A percentile compares a stretch with the other conserved stretches of the same genome.
phyloP scores from a whole-genome alignment of 1,140 invertebrate genomes.

The Saxidomus purpurata region DNA sequence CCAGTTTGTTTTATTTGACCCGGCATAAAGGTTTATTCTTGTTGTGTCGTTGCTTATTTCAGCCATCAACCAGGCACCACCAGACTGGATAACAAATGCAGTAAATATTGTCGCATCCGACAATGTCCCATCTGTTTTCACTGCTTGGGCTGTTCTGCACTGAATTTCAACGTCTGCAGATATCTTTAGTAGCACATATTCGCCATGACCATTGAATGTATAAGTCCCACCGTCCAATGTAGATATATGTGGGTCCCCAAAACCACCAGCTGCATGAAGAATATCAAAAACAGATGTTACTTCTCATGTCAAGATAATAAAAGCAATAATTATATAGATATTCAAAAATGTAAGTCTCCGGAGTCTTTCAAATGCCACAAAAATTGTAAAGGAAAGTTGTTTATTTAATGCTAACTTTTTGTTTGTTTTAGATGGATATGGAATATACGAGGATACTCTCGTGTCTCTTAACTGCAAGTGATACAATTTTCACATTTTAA shows the following conservation, averaged over 20 bases:
- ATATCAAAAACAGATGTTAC: too few relatives aligned
- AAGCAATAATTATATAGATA: too few relatives aligned
- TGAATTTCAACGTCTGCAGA: constrained; percentile 65
- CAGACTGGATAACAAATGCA: constrained; percentile 16
- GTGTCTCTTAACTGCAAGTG: too few relatives aligned
- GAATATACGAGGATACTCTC: too few relatives aligned
- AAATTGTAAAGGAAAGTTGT: too few relatives aligned
- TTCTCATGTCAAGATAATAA: too few relatives aligned
- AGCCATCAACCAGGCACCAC: constrained; percentile 3
- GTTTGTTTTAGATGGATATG: too few relatives aligned
- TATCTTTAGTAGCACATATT: constrained; percentile 63
- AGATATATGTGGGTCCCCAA: constrained; percentile 70
- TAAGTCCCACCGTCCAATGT: constrained; percentile 68
- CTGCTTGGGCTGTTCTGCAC: constrained; percentile 68
- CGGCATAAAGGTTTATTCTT: constrained; percentile 24
- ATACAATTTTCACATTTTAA: too few relatives aligned
- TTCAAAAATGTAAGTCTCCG: too few relatives aligned
- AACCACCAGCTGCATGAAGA: constrained; percentile 38
- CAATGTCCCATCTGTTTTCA: constrained; percentile 66
- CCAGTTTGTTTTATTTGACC: constrained; percentile 27
- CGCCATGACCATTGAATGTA: constrained; percentile 74
- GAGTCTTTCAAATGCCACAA: too few relatives aligned
- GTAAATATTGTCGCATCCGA: constrained; percentile 49
- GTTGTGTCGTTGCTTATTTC: constrained; percentile 26
- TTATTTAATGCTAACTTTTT: too few relatives aligned